Evolutionary conservation across 2,888 invertebrate genomes (phyloP), one percentile per base, ranked within the genome.

Genomic region (Meandrusa payeni): DNA sequence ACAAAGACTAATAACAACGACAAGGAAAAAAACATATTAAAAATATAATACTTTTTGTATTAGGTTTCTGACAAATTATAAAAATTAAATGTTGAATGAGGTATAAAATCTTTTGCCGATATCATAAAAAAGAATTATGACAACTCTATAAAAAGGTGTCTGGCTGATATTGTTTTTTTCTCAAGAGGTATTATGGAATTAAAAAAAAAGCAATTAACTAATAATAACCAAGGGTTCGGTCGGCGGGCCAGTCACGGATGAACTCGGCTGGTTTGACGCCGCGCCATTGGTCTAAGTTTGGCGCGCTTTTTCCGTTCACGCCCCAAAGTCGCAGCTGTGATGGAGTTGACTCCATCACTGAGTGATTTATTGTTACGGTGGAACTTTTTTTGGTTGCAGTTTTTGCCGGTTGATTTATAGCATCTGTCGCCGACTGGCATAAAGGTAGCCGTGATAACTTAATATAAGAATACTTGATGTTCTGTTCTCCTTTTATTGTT

Each of bases 261-360:
- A 68, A 58, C 60, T 57, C 69, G 65, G 59, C 57, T 53, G 52
- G 59, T 53, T 54, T 55, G 68, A 63, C 55, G 61, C 65, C 52
- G 61, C 72, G 80, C 81, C 51, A 85, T 86, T 87, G 87, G 86
- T 80, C 80, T 61, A 75, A 75, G 67, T 78, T 83, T 83, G 71
- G 76, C 83, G 85, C 83, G 81, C 76, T 79, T 85, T 82, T 80
- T 76, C 65, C 55, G 82, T 75, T 59, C 74, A 82, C 86, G 85
- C 86, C 85, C 86, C 76, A 68, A 63, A 57, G 50, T 57, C 72
- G 69, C 86, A 83, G 85, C 76, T 79, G 78, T 80, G 81, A 83
- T 80, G 82, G 80, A 83, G 81, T 78, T 74, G 73, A 63, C 62
- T 64, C 54, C 64, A 62, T 64, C 66, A 53, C 55, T 70, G 76